phyloP scores from a whole-genome alignment of 2,797 vertebrate genomes.

The Pseudomugil tenellus region DNA sequence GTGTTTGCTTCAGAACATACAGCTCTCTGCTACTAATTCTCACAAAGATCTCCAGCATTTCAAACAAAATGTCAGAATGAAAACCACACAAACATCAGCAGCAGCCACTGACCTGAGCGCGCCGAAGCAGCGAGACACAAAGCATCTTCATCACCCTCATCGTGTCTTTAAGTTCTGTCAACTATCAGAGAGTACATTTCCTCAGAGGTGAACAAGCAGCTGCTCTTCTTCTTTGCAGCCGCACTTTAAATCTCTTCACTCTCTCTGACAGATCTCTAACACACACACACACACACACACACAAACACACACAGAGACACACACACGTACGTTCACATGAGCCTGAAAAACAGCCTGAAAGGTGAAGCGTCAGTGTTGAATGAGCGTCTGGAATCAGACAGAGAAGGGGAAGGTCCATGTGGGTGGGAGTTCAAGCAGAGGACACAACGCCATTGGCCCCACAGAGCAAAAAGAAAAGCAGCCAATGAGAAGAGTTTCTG shows the following conservation, averaged over 20 bases:
- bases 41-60: not conserved
- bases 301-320: not conserved
- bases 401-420: slow-evolving; percentile 13
- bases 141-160: slow-evolving; percentile 38
- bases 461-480: not conserved
- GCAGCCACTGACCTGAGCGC: slow-evolving; percentile 75
- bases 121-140: slow-evolving; percentile 37
- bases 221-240: not conserved
- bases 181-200: slow-evolving; percentile 2
- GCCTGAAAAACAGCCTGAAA: not conserved
- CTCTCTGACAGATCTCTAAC: not conserved
- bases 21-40: not conserved
- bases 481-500: slow-evolving; percentile 52
- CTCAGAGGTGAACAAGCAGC: not conserved
- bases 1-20: not conserved
- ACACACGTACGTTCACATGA: slow-evolving; percentile 4
- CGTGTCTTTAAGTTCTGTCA: slow-evolving; percentile 12
- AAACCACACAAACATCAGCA: slow-evolving; percentile 6
- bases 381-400: slow-evolving; percentile 32
- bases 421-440: not conserved
- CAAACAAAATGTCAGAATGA: slow-evolving; percentile 1
- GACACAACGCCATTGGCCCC: not conserved
- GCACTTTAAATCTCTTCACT: slow-evolving; percentile 13
- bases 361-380: not conserved
- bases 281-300: slow-evolving; percentile 1